Base-by-base conservation (phyloP, 2,797 vertebrate species). In the Cottoperca gobio region DNA sequence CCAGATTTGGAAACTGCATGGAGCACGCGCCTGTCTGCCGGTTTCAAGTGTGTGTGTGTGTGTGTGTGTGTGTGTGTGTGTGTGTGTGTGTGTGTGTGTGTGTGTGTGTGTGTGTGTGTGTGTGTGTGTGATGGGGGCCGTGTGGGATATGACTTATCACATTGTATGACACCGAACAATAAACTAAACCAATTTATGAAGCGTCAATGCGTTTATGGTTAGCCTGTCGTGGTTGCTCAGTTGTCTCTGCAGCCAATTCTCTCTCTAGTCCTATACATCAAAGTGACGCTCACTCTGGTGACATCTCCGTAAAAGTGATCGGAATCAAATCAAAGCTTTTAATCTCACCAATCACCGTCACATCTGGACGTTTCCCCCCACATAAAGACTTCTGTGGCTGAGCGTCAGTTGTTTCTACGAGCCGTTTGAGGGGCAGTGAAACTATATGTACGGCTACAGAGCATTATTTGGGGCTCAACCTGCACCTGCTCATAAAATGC, bases 101-200 rank as follows among this genome's bases (percentile, higher is more conserved):
- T 43, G 19, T 37, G 54, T 40, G 35, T 40, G 43, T 31, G 54
- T n/a, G 54, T 13, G 31, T 28, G 64, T 40, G 58, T 26, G 54
- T 14, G 70, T 12, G 73, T 11, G 43, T 21, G 74, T n/a, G 67
- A 40, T 31, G 26, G 71, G 24, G 81, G 73, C 83, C 90, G 82
- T 69, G 79, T 86, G 90, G 90, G 87, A 91, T 90, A 89, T 87
- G 91, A 92, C 91, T 92, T 91, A 93, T 94, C 91, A 88, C 92
- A 91, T 90, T 90, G 88, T 88, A 86, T 90, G 91, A 90, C 90
- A 93, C 89, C 63, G 82, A 92, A 91, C 90, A 93, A 93, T 93
- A 92, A 93, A 93, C 91, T 93, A 93, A 92, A 93, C 92, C 92
- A 93, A 93, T 94, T 93, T 93, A 73, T 88, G 83, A 28, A 52